phyloP scores from a whole-genome alignment of 2,113 vertebrate species.

The Promerops cafer region DNA sequence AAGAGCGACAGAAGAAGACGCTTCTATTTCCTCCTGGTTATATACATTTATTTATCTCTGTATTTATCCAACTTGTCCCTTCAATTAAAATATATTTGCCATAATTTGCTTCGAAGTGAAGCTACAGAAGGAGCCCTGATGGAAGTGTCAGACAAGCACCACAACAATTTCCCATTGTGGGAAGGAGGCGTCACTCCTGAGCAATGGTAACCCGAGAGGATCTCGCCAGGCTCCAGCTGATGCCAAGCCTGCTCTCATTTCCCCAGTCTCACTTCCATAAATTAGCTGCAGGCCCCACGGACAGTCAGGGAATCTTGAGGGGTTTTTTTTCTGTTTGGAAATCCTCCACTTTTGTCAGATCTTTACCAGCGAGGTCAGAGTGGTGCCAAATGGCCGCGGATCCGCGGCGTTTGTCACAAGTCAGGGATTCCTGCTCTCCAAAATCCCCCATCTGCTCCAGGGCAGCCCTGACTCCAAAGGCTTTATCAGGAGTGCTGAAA shows the following conservation, averaged over 20 bases:
- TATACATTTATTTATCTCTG: background rate
- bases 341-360: background rate
- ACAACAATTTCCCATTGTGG: constrained; percentile 16
- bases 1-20: background rate
- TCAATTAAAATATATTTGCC: background rate
- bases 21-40: background rate
- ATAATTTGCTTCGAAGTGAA: background rate
- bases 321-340: background rate
- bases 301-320: background rate
- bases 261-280: background rate
- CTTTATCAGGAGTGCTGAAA: background rate
- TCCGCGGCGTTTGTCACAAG: background rate
- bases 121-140: background rate
- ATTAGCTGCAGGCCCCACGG: constrained; percentile 5
- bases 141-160: background rate
- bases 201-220: constrained; percentile 29
- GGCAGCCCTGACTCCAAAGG: background rate
- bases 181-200: constrained; percentile 27
- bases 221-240: background rate
- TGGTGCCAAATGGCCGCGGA: background rate
- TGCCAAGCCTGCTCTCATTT: constrained; percentile 21
- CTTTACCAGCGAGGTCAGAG: background rate
- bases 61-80: background rate
- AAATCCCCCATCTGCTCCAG: constrained; percentile 17
- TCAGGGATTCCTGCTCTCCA: background rate